Evolutionary conservation across 1,140 invertebrate species (phyloP), one percentile per base, ranked within the genome.

Genomic region (Drosophila athabasca): DNA sequence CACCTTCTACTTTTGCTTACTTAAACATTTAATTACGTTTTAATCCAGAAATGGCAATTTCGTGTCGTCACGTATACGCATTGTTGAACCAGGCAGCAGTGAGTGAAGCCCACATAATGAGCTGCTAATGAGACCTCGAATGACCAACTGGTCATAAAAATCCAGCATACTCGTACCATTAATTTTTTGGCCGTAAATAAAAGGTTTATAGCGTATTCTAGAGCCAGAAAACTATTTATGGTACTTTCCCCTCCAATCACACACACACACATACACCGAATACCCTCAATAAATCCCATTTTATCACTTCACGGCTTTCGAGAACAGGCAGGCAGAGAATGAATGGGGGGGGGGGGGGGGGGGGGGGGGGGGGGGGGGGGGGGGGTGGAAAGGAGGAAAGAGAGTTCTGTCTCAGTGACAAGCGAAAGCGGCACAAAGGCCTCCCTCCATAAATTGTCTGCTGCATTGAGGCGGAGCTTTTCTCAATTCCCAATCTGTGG

Each of bases 231-330:
- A 76, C 76, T 84, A 83, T 84, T 79, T 79, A 72, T 79, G 69
- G 70, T 68, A 65, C 49, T 55, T 62, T 46, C 15, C 39, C 48
- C 54, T 15, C n/a, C 48, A 62, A 67, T 39, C 67, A 70, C 51
- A 59, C 24, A 46, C 41, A 50, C 66, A 73, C 65, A 77, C 77
- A 19, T 19, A 19, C 17, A 19, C 17, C 17, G 17, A 87, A 81
- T 61, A 55, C 65, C 65, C 41, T 13, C 75, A 82, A 85, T 85
- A 85, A 85, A 85, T 85, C 82, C 78, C 46, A 71, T 85, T 85
- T 85, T 85, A 85, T 85, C 82, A 85, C 82, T 82, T 88, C 60
- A 60, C 58, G 57, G 62, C 65, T 39, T 39, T 76, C 55, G 44
- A 62, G 79, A 65, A 71, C 74, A 65, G 58, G 35, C 59, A 53